Evolutionary conservation across 2,888 invertebrate species (phyloP).

Genomic region (Oeneis ivallda): DNA sequence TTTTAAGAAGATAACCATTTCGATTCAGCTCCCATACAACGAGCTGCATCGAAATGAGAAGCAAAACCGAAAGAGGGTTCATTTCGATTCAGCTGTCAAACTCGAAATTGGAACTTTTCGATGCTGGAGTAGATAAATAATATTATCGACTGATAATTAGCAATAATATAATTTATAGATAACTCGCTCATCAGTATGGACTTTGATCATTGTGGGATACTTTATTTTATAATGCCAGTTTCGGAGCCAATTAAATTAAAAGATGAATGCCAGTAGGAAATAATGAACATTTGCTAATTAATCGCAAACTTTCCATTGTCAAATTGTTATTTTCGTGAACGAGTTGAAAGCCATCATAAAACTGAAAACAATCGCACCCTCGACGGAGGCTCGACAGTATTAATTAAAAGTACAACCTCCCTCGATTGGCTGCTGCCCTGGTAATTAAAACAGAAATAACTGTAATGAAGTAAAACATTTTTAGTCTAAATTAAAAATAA

Average conservation of each 20-base stretch:
- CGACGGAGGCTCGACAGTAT: conserved; percentile 50
- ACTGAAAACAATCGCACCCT: conserved; percentile 50
- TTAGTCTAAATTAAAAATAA: not conserved
- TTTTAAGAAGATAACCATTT: no score
- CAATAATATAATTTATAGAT: not conserved
- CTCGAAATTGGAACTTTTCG: no score
- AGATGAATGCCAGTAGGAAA: conserved; percentile 8
- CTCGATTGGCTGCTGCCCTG: conserved; percentile 41
- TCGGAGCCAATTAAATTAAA: conserved; percentile 14
- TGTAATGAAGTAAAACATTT: conserved; percentile 48
- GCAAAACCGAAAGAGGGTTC: no score
- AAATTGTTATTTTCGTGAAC: conserved; percentile 43
- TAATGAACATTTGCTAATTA: conserved; percentile 30
- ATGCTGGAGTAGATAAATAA: no score
- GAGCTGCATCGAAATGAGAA: no score
- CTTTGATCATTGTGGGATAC: not conserved
- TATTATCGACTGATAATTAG: no score
- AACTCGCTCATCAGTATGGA: conserved; percentile 4
- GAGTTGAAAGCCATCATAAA: conserved; percentile 50
- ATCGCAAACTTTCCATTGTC: conserved; percentile 41
- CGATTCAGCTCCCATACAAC: no score
- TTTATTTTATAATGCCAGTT: conserved; percentile 7
- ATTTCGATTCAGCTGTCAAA: no score
- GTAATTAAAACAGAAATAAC: conserved; percentile 65
- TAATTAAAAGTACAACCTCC: conserved; percentile 67